Percentiles rank a stretch among this genome's conserved stretches.
Conservation (phyloP, 2,888 invertebrate species). For the Hypolimnas misippus region DNA sequence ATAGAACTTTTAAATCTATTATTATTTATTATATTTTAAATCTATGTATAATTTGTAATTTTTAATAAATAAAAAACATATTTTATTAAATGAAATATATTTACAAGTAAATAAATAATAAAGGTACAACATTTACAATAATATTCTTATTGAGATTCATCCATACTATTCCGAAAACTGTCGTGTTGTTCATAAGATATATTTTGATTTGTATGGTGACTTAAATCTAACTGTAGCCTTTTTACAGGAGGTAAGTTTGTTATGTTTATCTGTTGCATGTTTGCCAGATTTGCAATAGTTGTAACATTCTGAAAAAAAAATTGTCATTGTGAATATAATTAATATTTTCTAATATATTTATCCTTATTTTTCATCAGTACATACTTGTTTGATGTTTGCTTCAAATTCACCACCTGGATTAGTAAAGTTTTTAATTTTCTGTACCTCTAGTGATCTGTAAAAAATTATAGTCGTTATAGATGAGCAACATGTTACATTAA, state of each 20-base stretch:
- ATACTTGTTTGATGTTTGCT: slow-evolving; percentile 62
- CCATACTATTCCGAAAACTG: slow-evolving; percentile 55
- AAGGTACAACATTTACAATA: neutral
- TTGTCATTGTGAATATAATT: neutral
- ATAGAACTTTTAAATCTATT: too few species aligned
- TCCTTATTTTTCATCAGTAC: too few species aligned
- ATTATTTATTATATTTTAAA: too few species aligned
- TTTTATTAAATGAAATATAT: neutral
- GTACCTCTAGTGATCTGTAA: slow-evolving; percentile 65
- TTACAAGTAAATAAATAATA: neutral
- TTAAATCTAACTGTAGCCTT: slow-evolving; percentile 50
- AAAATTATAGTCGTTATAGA: too few species aligned
- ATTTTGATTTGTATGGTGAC: slow-evolving; percentile 49
- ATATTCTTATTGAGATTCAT: slow-evolving; percentile 50
- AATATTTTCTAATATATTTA: too few species aligned
- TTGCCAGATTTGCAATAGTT: slow-evolving; percentile 56
- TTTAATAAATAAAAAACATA: too few species aligned
- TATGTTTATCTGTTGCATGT: slow-evolving; percentile 57
- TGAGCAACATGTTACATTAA: too few species aligned
- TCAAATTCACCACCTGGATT: slow-evolving; percentile 63
- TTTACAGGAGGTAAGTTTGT: slow-evolving; percentile 56
- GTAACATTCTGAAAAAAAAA: slow-evolving; percentile 65
- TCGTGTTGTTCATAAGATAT: slow-evolving; percentile 51
- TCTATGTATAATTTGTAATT: too few species aligned
- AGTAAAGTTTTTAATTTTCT: slow-evolving; percentile 66